phyloP scores from a whole-genome alignment of 2,888 invertebrate genomes.

The Callimorpha dominula region DNA sequence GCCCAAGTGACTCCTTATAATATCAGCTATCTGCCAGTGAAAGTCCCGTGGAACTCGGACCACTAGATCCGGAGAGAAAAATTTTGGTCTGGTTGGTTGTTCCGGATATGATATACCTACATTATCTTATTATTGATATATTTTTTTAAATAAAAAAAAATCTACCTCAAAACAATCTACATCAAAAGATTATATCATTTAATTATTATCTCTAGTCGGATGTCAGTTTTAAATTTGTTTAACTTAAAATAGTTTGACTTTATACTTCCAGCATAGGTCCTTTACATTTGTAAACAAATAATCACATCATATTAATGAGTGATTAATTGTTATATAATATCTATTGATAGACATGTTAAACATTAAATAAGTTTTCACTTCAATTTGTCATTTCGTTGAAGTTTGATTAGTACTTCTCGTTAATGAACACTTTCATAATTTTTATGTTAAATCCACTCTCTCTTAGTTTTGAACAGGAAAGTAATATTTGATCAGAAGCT shows the following conservation, averaged over 20 bases:
- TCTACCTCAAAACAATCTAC: too few relatives aligned
- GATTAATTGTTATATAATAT: conserved; percentile 38
- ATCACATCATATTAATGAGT: conserved; percentile 31
- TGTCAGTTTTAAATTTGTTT: too few relatives aligned
- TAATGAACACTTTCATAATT: conserved; percentile 46
- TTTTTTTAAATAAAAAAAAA: too few relatives aligned
- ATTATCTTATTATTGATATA: too few relatives aligned
- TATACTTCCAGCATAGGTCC: not conserved
- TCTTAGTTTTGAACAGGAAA: conserved; percentile 51
- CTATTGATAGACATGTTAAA: conserved; percentile 35
- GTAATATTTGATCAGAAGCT: conserved; percentile 43
- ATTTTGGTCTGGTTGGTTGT: too few relatives aligned
- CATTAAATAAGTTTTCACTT: conserved; percentile 44
- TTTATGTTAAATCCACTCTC: conserved; percentile 50
- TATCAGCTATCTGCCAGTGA: too few relatives aligned
- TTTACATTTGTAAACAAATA: not conserved
- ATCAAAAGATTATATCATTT: too few relatives aligned
- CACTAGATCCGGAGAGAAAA: too few relatives aligned
- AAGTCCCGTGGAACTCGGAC: too few relatives aligned
- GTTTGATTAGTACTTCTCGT: conserved; percentile 36
- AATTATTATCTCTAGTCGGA: too few relatives aligned
- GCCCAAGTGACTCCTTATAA: too few relatives aligned
- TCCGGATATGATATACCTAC: too few relatives aligned
- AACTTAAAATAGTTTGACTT: not conserved
- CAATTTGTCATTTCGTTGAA: conserved; percentile 43